Conservation (phyloP, 2,888 invertebrate genomes). For the Lacanobia oleracea region DNA sequence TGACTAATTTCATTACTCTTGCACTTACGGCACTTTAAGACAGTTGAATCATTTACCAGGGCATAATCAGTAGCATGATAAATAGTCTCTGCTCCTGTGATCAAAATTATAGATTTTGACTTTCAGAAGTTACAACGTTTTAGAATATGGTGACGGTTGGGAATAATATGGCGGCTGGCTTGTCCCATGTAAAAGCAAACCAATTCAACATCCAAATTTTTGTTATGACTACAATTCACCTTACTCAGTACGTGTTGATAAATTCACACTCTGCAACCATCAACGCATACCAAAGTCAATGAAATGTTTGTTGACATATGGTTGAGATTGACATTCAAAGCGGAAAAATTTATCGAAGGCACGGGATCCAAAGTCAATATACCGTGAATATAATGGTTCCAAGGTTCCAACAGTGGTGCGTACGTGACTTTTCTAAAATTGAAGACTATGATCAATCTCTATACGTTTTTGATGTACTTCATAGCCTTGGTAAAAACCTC, state of each 20-base stretch:
- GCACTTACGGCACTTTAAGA: neutral
- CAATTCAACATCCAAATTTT: conserved; percentile 9
- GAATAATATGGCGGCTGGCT: neutral
- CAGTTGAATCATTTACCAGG: neutral
- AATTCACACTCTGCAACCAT: conserved; percentile 12
- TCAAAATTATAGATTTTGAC: neutral
- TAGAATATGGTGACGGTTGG: neutral
- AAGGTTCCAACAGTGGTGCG: neutral
- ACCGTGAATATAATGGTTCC: neutral
- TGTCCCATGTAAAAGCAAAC: neutral
- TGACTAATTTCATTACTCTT: neutral
- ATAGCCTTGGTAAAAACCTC: neutral
- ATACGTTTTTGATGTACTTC: neutral
- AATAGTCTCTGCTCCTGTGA: neutral
- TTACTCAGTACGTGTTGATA: conserved; percentile 22
- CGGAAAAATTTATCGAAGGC: conserved; percentile 14
- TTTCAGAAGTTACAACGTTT: neutral
- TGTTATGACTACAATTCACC: conserved; percentile 1
- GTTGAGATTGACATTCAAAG: conserved; percentile 21
- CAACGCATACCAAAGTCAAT: conserved; percentile 5
- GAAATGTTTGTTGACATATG: conserved; percentile 20
- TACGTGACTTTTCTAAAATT: conserved; percentile 7
- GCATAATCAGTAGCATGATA: neutral
- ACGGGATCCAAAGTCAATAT: conserved; percentile 11
- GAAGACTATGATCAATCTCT: neutral